Conservation (phyloP, 53 echinoderm and acorn worm species). For the Echinometra lucunter region DNA sequence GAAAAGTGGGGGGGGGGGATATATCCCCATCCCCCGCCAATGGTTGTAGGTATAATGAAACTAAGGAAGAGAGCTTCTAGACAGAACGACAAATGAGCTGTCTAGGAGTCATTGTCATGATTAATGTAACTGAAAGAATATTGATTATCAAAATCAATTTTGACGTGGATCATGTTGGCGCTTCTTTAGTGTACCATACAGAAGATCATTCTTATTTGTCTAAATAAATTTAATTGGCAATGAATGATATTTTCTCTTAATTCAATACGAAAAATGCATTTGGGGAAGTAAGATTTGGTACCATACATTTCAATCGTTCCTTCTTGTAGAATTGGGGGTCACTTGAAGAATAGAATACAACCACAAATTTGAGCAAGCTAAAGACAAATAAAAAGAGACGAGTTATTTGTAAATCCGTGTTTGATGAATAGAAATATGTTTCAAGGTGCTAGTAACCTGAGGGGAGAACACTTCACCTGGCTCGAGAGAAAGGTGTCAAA, state of each 20-base stretch:
- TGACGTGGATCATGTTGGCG: background rate
- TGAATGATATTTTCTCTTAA: background rate
- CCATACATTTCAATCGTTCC: background rate
- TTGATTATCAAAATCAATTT: background rate
- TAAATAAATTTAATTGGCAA: background rate
- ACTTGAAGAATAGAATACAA: background rate
- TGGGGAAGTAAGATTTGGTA: background rate
- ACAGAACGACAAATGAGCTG: background rate
- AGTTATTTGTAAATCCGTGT: conserved; percentile 46
- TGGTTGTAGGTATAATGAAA: background rate
- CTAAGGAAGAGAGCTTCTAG: background rate
- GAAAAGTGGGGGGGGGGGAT: background rate
- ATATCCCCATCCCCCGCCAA: too few relatives aligned
- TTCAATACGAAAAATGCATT: background rate
- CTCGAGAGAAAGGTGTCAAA: conserved; percentile 19
- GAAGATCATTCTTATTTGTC: too few relatives aligned
- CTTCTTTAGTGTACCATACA: background rate
- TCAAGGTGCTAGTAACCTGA: background rate
- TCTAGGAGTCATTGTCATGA: background rate
- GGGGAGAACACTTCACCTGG: background rate
- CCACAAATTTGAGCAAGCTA: background rate
- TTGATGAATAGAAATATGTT: conserved; percentile 41
- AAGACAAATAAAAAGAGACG: conserved; percentile 1
- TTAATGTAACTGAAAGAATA: background rate
- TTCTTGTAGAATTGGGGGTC: background rate